Evolutionary conservation across 2,797 vertebrate species (phyloP).

Genomic region (Sitta carolinensis): DNA sequence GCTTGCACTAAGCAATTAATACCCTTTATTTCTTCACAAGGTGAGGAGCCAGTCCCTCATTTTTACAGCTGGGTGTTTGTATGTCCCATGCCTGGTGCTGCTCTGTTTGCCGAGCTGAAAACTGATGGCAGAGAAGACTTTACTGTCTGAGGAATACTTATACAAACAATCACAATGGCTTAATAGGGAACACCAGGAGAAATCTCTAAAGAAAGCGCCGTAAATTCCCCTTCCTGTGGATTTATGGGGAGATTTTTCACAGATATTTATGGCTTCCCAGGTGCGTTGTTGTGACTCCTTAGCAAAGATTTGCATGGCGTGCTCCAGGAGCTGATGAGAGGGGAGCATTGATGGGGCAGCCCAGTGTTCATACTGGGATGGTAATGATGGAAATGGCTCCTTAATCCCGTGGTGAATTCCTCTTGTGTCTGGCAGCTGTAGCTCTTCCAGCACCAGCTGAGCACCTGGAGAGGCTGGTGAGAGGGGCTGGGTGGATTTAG

Average conservation of each 20-base stretch:
- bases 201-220: slow-evolving; percentile 5
- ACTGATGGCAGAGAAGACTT: background rate
- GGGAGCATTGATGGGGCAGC: background rate
- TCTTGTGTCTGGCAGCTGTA: fast-evolving
- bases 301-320: background rate
- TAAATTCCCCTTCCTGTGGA: slow-evolving; percentile 47
- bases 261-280: slow-evolving; percentile 63
- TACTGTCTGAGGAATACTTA: slow-evolving; percentile 62
- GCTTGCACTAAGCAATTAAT: background rate
- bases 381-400: background rate
- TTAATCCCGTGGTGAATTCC: background rate
- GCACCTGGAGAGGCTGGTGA: background rate
- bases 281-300: background rate
- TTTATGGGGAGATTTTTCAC: slow-evolving; percentile 43
- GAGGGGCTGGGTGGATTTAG: background rate
- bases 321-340: background rate
- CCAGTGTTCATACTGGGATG: background rate
- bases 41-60: background rate
- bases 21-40: background rate
- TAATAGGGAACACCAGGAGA: slow-evolving; percentile 58
- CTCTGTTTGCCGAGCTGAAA: slow-evolving; percentile 21
- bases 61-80: slow-evolving; percentile 33
- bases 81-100: fast-evolving
- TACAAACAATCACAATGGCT: slow-evolving; percentile 46
- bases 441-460: background rate